Evolutionary conservation across 1,140 invertebrate species (phyloP), one percentile per base, ranked within the genome.

Genomic region (Cyrtorhinus lividipennis): DNA sequence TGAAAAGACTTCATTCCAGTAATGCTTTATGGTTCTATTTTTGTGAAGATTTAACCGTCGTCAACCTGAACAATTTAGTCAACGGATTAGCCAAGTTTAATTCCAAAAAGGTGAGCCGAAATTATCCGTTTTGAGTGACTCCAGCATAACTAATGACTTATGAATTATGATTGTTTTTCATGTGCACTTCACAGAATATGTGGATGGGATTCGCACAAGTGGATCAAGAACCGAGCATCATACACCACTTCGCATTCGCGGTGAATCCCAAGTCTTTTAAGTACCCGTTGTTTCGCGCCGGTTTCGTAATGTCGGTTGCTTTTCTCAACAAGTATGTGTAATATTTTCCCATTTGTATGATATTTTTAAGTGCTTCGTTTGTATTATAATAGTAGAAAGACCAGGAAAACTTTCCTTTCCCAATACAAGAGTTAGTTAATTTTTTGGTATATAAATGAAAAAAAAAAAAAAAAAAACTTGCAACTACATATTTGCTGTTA

Each of bases 221-320:
- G 65, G 90, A 95, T 71, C 71, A 76, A 59, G 82, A 88, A 71
- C 81, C 89, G 0, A 89, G 87, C 2, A 93, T 95, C 56, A 90
- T 92, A 65, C 91, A 94, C 75, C 92, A 95, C 72, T 95, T 90
- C 79, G 81, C 81, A 1, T 80, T 80, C 71, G 74, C 77, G 64
- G 78, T 85, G 24, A 73, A 82, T 70, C 77, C 83, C n/a, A 79
- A 78, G 62, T 78, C 79, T 66, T 88, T 93, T 69, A 79, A 81
- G 59, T 93, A 90, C 76, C 90, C 91, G 5, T 83, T 90, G 72
- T 75, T 87, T 65, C 81, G 82, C 22, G 83, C 88, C 44, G 90
- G 90, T 2, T 81, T 93, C 72, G 80, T 82, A n/a, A 79, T 94
- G 67, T 85, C 81, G 62, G 73, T 75, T 56, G 68, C 75, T 53